Evolutionary conservation across 2,888 invertebrate genomes (phyloP), one percentile per base, ranked within the genome.

Genomic region (Euplagia quadripunctaria): DNA sequence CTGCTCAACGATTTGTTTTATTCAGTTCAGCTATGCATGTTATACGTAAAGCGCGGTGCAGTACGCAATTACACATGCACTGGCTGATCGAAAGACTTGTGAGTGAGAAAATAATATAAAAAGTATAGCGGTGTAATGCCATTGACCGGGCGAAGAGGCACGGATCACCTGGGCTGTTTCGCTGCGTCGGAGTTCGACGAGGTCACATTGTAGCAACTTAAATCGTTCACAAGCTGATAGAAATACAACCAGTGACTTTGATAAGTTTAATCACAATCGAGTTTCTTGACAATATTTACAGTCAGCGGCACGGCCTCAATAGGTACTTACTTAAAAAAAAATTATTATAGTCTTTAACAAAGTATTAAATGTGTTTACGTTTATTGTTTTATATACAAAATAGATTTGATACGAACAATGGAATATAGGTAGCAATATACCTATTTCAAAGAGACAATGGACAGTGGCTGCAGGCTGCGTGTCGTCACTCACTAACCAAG

Each of bases 131-230:
- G 82, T 43, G 79, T 76, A 79, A 79, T 87, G 92, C 85, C 89
- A 85, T 90, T 90, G 92, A 91, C 91, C 91, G 77, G 82, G 76
- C 80, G 73, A 71, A 75, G 81, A 75, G 75, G 78, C 76, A 74
- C 77, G 68, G 74, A 78, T 75, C 79, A 85, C 83, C 84, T 81
- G 81, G 82, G 80, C 77, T 75, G 71, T 75, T 64, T 77, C 74
- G 69, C 69, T 58, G 65, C 66, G 51, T 64, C 64, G 70, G 64
- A 63, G 63, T 43, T 70, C 58, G 72, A 72, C 42, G 72, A 64
- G 70, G 71, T 82, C 76, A 73, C 72, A 70, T 76, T 71, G 75
- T 51, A 41, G 70, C 68, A 68, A 70, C 64, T 74, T 70, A 66
- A 73, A 70, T 78, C 68, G 61, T 72, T 46, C 77, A 76, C 72